A percentile compares a stretch with the other conserved stretches of the same genome.
phyloP scores from a whole-genome alignment of 2,797 vertebrate species.

The Zalophus californianus region DNA sequence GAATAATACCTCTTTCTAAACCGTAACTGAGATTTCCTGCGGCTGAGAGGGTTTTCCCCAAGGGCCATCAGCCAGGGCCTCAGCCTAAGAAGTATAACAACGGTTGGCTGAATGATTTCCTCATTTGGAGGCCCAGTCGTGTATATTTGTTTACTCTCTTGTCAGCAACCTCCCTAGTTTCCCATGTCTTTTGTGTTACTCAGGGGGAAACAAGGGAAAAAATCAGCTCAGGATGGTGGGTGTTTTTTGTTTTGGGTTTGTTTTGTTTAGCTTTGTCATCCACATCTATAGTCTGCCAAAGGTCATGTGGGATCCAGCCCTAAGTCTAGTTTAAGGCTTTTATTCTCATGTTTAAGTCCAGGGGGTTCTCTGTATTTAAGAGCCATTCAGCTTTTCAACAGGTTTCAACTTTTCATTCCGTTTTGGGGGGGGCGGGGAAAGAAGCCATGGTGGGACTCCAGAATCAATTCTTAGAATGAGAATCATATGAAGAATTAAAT shows the following conservation, averaged over 20 bases:
- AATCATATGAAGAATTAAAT: slow-evolving; percentile 32
- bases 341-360: slow-evolving; percentile 45
- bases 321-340: not conserved
- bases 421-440: not conserved
- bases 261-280: not conserved
- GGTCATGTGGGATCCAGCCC: not conserved
- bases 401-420: slow-evolving; percentile 37
- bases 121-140: not conserved
- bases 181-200: slow-evolving; percentile 6
- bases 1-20: slow-evolving; percentile 65
- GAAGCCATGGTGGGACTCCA: not conserved
- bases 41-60: not conserved
- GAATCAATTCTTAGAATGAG: not conserved
- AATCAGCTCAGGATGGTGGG: not conserved
- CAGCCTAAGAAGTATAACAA: not conserved
- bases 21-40: slow-evolving; percentile 51
- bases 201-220: slow-evolving; percentile 1
- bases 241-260: not conserved
- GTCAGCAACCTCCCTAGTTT: not conserved
- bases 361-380: slow-evolving; percentile 35
- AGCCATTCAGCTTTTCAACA: slow-evolving; percentile 19
- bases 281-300: not conserved
- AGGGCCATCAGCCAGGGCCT: not conserved
- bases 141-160: slow-evolving; percentile 1
- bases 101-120: slow-evolving; percentile 11